Evolutionary conservation across 2,888 invertebrate genomes (phyloP).

Genomic region (Drosophila flavopinicola): DNA sequence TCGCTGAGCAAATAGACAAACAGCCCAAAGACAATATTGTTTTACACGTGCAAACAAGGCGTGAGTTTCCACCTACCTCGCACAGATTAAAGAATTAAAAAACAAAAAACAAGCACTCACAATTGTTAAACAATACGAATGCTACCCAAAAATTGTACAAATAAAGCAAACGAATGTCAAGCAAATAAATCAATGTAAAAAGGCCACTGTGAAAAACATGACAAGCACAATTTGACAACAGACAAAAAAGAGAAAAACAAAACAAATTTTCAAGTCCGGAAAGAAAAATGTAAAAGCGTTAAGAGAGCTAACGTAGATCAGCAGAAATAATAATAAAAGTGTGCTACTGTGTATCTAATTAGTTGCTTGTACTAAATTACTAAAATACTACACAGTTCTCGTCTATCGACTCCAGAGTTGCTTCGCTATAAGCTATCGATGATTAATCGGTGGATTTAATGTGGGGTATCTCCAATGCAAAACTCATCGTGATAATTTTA

Average conservation of each 20-base stretch:
- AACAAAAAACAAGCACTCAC: conserved; percentile 10
- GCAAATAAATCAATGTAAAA: conserved; percentile 48
- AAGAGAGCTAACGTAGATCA: no score
- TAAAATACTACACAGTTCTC: no score
- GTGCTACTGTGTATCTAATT: no score
- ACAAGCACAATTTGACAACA: conserved; percentile 1
- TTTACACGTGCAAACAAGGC: conserved; percentile 66
- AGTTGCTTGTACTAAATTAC: no score
- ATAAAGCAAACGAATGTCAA: conserved; percentile 48
- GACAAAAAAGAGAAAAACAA: conserved; percentile 30
- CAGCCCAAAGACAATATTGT: conserved; percentile 63
- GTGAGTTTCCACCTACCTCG: background rate
- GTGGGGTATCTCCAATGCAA: no score
- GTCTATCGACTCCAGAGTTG: no score
- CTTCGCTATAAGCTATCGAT: no score
- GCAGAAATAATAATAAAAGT: no score
- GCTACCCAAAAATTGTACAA: conserved; percentile 15
- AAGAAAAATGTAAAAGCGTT: no score
- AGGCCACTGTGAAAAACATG: background rate
- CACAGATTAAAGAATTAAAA: no score
- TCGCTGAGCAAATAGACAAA: conserved; percentile 42
- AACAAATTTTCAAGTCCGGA: background rate
- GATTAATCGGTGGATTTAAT: no score
- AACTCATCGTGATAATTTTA: no score
- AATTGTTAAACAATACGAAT: conserved; percentile 36